A percentile compares a stretch with the other conserved stretches of the same genome.
Conservation (phyloP, 2,797 vertebrate genomes). For the Cossypha polioptera region DNA sequence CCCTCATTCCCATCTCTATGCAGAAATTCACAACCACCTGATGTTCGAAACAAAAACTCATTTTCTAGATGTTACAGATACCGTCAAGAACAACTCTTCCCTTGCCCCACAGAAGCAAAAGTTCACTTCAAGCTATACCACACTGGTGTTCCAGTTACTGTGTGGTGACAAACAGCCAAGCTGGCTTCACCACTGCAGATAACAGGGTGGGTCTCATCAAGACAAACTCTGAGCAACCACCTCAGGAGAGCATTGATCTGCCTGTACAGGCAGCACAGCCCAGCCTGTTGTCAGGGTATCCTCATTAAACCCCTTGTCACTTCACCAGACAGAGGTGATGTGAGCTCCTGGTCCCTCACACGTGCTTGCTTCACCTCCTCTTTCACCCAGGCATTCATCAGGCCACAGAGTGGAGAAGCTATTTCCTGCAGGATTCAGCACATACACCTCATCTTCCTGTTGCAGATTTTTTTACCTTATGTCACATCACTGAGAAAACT, state of each 20-base stretch:
- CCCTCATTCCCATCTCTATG: neutral
- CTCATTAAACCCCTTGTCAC: neutral
- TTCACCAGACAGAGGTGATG: neutral
- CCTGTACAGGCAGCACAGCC: neutral
- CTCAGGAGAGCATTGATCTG: neutral
- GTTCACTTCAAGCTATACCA: neutral
- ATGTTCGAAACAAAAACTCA: neutral
- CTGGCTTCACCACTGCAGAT: neutral
- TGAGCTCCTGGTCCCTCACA: neutral
- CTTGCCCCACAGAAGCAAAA: neutral
- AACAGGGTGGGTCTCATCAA: neutral
- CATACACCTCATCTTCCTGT: neutral
- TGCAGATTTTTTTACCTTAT: neutral
- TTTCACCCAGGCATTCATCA: slow-evolving; percentile 3
- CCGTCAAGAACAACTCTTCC: neutral
- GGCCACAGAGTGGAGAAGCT: neutral
- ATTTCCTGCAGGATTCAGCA: neutral
- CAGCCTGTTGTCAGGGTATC: neutral
- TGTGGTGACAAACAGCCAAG: neutral
- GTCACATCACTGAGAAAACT: neutral
- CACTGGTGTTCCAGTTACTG: neutral
- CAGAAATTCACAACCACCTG: neutral
- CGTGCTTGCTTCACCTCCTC: neutral
- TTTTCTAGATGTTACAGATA: neutral
- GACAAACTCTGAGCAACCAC: neutral